These are phyloP conservation scores for Drosophila nigromelanica DNA, from an alignment of 1,140 invertebrate species.

Conservation along the genomic window DNA sequence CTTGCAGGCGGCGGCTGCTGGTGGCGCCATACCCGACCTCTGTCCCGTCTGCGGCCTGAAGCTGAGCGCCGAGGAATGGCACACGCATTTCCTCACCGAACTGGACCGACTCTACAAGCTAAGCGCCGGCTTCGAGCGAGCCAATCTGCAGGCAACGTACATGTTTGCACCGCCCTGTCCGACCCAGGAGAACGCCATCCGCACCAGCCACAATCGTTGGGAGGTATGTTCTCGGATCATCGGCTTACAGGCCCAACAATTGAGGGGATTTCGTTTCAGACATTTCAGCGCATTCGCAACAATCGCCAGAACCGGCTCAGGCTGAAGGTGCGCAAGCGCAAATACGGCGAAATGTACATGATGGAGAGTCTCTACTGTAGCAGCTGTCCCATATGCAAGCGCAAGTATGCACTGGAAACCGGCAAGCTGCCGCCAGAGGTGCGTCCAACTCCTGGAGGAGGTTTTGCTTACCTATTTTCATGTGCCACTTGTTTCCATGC, in stretches of 20 bases:
- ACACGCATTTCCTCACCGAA: slow-evolving; percentile 91
- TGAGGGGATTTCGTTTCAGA: slow-evolving; percentile 81
- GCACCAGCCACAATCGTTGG: slow-evolving; percentile 89
- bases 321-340: slow-evolving; percentile 87
- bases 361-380: slow-evolving; percentile 83
- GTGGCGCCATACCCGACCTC: slow-evolving; percentile 72
- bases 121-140: slow-evolving; percentile 84
- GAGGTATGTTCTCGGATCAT: slow-evolving; percentile 84
- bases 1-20: slow-evolving; percentile 64
- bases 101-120: slow-evolving; percentile 90
- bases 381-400: slow-evolving; percentile 92
- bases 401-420: slow-evolving; percentile 87
- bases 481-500: background rate
- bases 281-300: slow-evolving; percentile 91
- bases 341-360: slow-evolving; percentile 86
- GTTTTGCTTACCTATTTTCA: no score
- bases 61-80: slow-evolving; percentile 89
- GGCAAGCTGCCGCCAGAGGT: slow-evolving; percentile 87
- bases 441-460: slow-evolving; percentile 74
- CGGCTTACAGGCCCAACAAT: no score
- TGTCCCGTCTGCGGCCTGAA: slow-evolving; percentile 93
- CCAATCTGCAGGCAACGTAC: slow-evolving; percentile 80
- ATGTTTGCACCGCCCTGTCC: slow-evolving; percentile 83
- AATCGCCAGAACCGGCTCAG: slow-evolving; percentile 89
- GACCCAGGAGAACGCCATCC: slow-evolving; percentile 84